phyloP scores from a whole-genome alignment of 2,797 vertebrate genomes.

The Scyliorhinus canicula region DNA sequence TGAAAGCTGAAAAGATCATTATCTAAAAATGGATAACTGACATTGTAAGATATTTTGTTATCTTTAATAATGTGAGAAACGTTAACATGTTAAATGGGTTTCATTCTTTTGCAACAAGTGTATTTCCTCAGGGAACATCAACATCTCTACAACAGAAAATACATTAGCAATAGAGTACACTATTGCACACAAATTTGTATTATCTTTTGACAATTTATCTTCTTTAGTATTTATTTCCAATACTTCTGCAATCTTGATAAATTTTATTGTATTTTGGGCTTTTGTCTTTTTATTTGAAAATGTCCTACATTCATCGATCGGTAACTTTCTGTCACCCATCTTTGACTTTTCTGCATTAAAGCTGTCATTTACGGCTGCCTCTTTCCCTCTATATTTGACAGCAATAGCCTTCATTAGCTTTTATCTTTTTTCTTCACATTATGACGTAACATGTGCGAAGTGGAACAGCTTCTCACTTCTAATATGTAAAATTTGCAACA shows the following conservation, averaged over 20 bases:
- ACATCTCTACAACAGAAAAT: background rate
- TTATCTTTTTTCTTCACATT: slow-evolving; percentile 77
- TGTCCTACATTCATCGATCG: slow-evolving; percentile 65
- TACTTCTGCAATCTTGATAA: slow-evolving; percentile 77
- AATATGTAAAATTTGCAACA: slow-evolving; percentile 84
- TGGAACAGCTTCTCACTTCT: slow-evolving; percentile 70
- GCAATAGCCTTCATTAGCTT: slow-evolving; percentile 70
- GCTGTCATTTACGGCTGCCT: slow-evolving; percentile 68
- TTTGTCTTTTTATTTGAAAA: slow-evolving; percentile 67
- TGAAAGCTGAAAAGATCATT: background rate
- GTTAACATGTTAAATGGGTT: background rate
- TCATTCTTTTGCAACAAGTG: background rate
- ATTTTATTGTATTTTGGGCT: slow-evolving; percentile 74
- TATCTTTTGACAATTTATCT: background rate
- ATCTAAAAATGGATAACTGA: background rate
- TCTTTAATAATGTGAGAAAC: background rate
- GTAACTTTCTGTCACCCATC: slow-evolving; percentile 75
- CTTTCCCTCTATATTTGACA: slow-evolving; percentile 69
- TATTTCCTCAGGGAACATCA: background rate
- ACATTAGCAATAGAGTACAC: background rate
- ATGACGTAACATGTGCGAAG: slow-evolving; percentile 86
- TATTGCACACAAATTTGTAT: background rate
- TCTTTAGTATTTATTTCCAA: slow-evolving; percentile 67
- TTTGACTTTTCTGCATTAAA: slow-evolving; percentile 80
- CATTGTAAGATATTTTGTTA: background rate